Conservation (phyloP, 2,888 invertebrate species). For the Pachliopta kotzebuea region DNA sequence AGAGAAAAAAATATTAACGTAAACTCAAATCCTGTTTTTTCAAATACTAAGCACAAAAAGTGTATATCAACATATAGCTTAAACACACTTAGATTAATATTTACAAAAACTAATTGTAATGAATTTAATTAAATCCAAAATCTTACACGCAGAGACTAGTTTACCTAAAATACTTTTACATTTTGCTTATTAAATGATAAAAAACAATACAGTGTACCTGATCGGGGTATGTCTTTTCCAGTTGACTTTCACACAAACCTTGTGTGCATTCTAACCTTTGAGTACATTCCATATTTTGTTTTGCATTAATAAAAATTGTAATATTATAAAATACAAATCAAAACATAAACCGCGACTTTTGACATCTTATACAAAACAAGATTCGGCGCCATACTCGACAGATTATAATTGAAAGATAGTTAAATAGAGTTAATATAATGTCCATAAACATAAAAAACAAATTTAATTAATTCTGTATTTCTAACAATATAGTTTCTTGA, state of each 20-base stretch:
- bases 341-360: constrained; percentile 8
- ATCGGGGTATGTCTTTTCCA: constrained; percentile 50
- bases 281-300: constrained; percentile 62
- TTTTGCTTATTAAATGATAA: neutral
- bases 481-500: neutral
- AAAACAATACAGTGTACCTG: constrained; percentile 47
- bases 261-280: constrained; percentile 65
- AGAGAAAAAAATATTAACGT: too few species aligned
- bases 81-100: too few species aligned
- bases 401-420: neutral
- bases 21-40: too few species aligned
- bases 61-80: too few species aligned
- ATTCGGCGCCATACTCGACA: neutral
- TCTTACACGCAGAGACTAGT: too few species aligned
- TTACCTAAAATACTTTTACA: too few species aligned
- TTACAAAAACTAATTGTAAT: too few species aligned
- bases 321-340: neutral
- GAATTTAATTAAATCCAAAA: too few species aligned
- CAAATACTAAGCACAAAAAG: too few species aligned
- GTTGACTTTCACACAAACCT: constrained; percentile 45
- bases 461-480: neutral
- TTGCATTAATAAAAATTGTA: neutral
- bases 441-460: neutral
- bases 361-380: neutral
- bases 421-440: neutral